phyloP scores from a whole-genome alignment of 92 coral and sea anemone genomes.

The Palythoa grandis region DNA sequence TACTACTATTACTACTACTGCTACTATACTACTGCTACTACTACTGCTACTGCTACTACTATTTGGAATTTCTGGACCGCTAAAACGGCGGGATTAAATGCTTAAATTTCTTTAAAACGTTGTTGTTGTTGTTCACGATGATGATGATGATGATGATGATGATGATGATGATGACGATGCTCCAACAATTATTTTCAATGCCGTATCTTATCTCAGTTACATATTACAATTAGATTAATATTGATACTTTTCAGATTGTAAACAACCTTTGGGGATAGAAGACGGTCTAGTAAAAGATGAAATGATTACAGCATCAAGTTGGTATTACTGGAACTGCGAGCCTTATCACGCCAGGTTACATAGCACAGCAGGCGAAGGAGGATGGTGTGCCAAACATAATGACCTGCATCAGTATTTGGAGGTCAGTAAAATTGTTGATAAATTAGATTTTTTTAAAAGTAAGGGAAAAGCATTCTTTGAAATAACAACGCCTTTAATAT shows the following conservation, averaged over 20 bases:
- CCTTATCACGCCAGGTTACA: conserved; percentile 39
- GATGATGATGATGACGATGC: too few relatives aligned
- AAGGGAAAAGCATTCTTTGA: not conserved
- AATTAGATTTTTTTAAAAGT: not conserved
- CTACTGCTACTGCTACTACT: too few relatives aligned
- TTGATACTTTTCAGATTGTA: conserved; percentile 1
- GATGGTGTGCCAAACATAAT: conserved; percentile 38
- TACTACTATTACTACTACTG: too few relatives aligned
- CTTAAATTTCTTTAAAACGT: too few relatives aligned
- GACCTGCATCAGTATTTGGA: conserved; percentile 20
- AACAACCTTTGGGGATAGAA: conserved; percentile 20
- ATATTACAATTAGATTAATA: not conserved
- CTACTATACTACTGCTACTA: too few relatives aligned
- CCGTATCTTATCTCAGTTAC: too few relatives aligned
- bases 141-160: too few relatives aligned
- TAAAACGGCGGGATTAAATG: too few relatives aligned
- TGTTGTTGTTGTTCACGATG: too few relatives aligned
- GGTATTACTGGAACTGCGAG: conserved; percentile 10
- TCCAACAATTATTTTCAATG: too few relatives aligned
- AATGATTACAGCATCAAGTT: conserved; percentile 35
- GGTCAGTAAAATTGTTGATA: conserved; percentile 4
- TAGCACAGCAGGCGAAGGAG: conserved; percentile 13
- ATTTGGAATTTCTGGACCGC: too few relatives aligned
- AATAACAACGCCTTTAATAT: too few relatives aligned
- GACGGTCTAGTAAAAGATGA: not conserved